Evolutionary conservation across 2,888 invertebrate species (phyloP).

Genomic region (Xylota sylvarum): DNA sequence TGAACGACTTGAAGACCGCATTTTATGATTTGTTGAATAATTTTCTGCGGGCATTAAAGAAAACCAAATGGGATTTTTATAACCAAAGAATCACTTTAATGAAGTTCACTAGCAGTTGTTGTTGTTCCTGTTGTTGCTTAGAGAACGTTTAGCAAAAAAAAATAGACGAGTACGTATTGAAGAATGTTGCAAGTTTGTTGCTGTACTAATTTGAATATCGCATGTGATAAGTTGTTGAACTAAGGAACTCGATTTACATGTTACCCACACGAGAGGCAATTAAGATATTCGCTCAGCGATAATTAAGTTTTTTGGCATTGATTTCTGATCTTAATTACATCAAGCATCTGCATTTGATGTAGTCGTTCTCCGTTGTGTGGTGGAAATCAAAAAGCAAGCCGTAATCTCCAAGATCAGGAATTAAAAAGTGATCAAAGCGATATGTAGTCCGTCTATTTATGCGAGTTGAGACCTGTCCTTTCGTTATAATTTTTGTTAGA

Average conservation of each 20-base stretch:
- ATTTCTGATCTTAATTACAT: constrained; percentile 54
- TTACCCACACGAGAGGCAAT: constrained; percentile 36
- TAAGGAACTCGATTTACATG: constrained; percentile 57
- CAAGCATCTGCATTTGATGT: constrained; percentile 20
- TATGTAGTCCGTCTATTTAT: neutral
- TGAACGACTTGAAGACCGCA: constrained; percentile 43
- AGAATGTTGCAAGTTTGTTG: constrained; percentile 35
- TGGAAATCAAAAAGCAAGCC: constrained; percentile 9
- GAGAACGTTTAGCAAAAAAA: neutral
- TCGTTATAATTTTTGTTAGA: neutral
- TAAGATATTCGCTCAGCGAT: constrained; percentile 52
- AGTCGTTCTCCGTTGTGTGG: constrained; percentile 3
- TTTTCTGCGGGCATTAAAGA: constrained; percentile 64
- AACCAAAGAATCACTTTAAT: constrained; percentile 65
- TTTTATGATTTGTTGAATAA: constrained; percentile 75
- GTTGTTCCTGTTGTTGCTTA: constrained; percentile 15
- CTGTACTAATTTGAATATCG: constrained; percentile 62
- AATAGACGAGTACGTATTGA: neutral
- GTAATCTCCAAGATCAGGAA: constrained; percentile 26
- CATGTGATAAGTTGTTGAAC: constrained; percentile 53
- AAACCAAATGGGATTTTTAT: constrained; percentile 68
- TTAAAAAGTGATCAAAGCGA: constrained; percentile 36
- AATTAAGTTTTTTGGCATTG: constrained; percentile 48
- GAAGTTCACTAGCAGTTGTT: constrained; percentile 48
- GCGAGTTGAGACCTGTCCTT: neutral